Evolutionary conservation across 2,888 invertebrate species (phyloP).

Genomic region (Megaustenia siamemsis): DNA sequence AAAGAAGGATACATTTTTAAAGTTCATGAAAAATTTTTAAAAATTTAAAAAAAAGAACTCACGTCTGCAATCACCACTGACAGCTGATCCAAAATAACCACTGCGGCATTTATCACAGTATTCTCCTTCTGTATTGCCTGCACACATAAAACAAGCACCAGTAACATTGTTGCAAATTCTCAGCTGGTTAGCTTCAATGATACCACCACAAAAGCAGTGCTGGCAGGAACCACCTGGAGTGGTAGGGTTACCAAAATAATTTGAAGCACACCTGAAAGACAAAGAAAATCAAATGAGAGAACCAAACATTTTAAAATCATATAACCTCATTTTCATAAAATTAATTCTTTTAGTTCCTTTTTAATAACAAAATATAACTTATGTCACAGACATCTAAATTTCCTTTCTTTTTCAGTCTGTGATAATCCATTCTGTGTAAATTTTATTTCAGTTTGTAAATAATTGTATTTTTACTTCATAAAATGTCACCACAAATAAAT

Average conservation of each 20-base stretch:
- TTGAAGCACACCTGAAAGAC: constrained; percentile 71
- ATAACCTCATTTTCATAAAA: not conserved
- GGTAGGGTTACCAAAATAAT: constrained; percentile 87
- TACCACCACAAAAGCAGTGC: constrained; percentile 92
- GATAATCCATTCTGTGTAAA: no score
- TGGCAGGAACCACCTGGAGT: constrained; percentile 85
- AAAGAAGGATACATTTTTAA: no score
- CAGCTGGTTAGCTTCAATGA: constrained; percentile 81
- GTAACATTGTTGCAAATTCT: constrained; percentile 88
- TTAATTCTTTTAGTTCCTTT: no score
- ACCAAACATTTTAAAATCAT: not conserved
- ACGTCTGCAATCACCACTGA: constrained; percentile 76
- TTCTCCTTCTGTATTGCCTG: constrained; percentile 87
- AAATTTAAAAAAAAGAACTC: no score
- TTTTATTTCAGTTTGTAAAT: no score
- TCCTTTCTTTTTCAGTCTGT: no score
- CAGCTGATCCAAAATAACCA: constrained; percentile 79
- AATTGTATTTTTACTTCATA: no score
- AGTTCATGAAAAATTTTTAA: no score
- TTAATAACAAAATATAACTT: no score
- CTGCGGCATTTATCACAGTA: constrained; percentile 83
- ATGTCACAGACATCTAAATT: no score
- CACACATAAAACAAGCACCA: constrained; percentile 92
- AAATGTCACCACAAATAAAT: no score
- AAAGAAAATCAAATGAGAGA: not conserved